Conservation (phyloP, 1,140 invertebrate genomes). For the Drosophila bipectinata region DNA sequence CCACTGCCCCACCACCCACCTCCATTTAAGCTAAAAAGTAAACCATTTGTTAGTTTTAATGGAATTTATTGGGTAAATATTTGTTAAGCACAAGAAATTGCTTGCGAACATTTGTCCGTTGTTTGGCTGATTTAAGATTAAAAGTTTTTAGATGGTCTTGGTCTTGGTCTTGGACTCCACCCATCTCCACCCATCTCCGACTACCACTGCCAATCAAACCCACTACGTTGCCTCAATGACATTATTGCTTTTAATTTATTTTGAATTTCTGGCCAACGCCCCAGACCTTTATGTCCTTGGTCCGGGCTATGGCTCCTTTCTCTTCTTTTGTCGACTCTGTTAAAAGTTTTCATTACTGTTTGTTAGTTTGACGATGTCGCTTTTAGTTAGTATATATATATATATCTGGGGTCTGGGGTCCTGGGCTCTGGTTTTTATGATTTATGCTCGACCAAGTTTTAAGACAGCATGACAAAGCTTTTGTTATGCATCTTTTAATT, state of each 20-base stretch:
- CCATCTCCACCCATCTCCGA: too few species aligned
- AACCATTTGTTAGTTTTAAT: slow-evolving; percentile 80
- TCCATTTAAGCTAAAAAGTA: slow-evolving; percentile 71
- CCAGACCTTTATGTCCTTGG: neutral
- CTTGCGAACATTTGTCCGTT: slow-evolving; percentile 63
- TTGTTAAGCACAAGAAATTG: slow-evolving; percentile 67
- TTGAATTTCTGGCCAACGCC: slow-evolving; percentile 31
- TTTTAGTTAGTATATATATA: slow-evolving; percentile 30
- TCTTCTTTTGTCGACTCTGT: slow-evolving; percentile 12
- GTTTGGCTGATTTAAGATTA: slow-evolving; percentile 72
- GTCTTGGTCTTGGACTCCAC: neutral
- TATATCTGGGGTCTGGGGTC: neutral
- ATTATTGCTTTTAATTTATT: slow-evolving; percentile 60
- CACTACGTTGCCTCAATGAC: slow-evolving; percentile 26
- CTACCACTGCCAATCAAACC: slow-evolving; percentile 20
- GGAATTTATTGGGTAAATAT: slow-evolving; percentile 80
- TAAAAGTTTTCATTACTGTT: slow-evolving; percentile 61
- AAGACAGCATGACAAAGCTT: slow-evolving; percentile 53
- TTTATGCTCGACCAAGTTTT: slow-evolving; percentile 54
- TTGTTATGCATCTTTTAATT: slow-evolving; percentile 65
- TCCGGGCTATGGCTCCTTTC: neutral
- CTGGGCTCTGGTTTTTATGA: slow-evolving; percentile 39
- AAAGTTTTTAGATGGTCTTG: slow-evolving; percentile 48
- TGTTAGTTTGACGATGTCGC: slow-evolving; percentile 43
- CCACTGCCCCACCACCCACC: neutral